Percentiles rank a stretch among this genome's conserved stretches.
These are phyloP conservation scores for Carassius gibelio DNA, from an alignment of 2,113 vertebrate genomes.

Conservation along the genomic window DNA sequence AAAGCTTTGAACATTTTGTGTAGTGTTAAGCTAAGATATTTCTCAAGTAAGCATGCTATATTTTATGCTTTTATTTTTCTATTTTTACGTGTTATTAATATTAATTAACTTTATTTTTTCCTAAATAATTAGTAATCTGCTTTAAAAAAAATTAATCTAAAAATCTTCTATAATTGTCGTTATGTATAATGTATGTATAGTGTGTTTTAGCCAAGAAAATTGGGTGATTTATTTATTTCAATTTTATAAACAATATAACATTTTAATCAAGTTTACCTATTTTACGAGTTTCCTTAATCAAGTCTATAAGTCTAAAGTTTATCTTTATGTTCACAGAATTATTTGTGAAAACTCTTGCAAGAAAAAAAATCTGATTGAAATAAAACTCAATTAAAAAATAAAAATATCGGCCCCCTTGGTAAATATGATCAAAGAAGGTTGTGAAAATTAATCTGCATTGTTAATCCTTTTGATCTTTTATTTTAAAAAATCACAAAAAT, in stretches of 20 bases:
- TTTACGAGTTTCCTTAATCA: background rate
- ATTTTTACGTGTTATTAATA: background rate
- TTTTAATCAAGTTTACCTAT: background rate
- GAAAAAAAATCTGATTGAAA: background rate
- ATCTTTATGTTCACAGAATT: background rate
- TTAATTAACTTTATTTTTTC: background rate
- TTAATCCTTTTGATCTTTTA: too few relatives aligned
- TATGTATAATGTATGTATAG: background rate
- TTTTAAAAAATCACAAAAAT: too few relatives aligned
- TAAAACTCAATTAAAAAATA: too few relatives aligned
- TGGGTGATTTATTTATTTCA: background rate
- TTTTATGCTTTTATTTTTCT: background rate
- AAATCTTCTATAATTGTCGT: background rate
- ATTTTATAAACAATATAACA: background rate
- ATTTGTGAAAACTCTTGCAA: background rate
- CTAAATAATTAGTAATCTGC: background rate
- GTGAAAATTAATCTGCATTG: too few relatives aligned
- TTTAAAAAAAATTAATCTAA: background rate
- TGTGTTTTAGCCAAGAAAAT: background rate
- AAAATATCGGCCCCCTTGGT: too few relatives aligned
- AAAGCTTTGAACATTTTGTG: background rate
- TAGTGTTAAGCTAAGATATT: background rate
- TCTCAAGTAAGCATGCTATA: background rate
- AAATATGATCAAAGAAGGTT: too few relatives aligned
- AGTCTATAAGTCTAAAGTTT: background rate